phyloP scores from a whole-genome alignment of 2,797 vertebrate genomes.

The Melanotaenia boesemani region DNA sequence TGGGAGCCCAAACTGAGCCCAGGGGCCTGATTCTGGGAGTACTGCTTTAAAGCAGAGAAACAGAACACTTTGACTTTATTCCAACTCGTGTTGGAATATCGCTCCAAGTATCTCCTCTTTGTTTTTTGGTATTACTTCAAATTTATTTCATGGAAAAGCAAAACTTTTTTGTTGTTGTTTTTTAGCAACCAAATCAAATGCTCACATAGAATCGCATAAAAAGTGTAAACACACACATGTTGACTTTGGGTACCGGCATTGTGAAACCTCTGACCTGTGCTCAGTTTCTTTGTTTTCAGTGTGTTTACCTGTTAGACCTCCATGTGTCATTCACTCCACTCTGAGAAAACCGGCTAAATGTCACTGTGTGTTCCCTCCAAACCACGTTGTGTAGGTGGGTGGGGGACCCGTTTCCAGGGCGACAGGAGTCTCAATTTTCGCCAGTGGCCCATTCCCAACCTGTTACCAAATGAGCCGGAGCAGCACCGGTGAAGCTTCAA shows the following conservation, averaged over 20 bases:
- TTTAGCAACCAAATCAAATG: background rate
- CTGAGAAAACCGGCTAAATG: slow-evolving; percentile 74
- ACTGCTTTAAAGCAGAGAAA: slow-evolving; percentile 22
- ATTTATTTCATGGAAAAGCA: background rate
- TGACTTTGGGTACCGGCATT: background rate
- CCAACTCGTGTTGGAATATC: background rate
- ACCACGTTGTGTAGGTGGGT: slow-evolving; percentile 76
- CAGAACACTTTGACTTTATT: slow-evolving; percentile 5
- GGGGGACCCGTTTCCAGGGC: slow-evolving; percentile 86
- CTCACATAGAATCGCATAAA: background rate
- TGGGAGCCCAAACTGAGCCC: slow-evolving; percentile 20
- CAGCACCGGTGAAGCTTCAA: slow-evolving; percentile 82
- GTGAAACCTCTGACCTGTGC: background rate
- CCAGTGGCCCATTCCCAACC: slow-evolving; percentile 91
- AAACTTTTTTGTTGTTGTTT: background rate
- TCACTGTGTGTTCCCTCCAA: slow-evolving; percentile 79
- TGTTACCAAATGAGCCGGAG: slow-evolving; percentile 94
- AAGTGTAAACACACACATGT: background rate
- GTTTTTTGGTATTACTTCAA: background rate
- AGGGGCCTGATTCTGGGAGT: slow-evolving; percentile 10
- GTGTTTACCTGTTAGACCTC: slow-evolving; percentile 37
- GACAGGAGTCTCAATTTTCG: slow-evolving; percentile 93
- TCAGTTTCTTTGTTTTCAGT: slow-evolving; percentile 6
- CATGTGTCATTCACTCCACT: slow-evolving; percentile 20
- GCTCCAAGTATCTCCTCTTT: slow-evolving; percentile 1